Evolutionary conservation across 2,113 vertebrate species (phyloP), one percentile per base, ranked within the genome.

Genomic region (Corythaixoides concolor): DNA sequence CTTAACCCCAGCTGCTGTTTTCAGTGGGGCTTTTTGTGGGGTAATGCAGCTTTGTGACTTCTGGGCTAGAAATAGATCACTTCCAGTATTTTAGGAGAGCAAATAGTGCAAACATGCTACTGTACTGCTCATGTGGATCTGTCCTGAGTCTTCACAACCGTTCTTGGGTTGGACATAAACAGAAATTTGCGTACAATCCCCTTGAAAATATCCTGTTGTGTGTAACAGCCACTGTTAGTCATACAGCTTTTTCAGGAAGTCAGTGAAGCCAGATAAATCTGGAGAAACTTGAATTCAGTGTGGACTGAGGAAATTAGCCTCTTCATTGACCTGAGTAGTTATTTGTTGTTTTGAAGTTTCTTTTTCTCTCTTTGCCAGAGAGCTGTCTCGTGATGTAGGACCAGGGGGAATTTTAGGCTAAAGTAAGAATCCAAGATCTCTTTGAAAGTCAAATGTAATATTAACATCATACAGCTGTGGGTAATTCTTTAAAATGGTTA

Each of bases 401-500:
- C 37, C 8, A 41, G 13, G 59, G 76, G 66, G 15, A 79, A 76
- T 93, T 88, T 88, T 88, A 88, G 45, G 22, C 84, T 93, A 82
- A 95, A 94, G 82, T 90, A 88, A 92, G 69, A 93, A 92, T 56
- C 68, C 35, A 72, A 66, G 64, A 49, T 68, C 9, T 84, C 52
- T 86, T 90, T 93, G 73, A 82, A 92, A 89, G 32, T 72, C 84
- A 89, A 33, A 76, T 75, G 23, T 79, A 80, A 35, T 84, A 62
- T 45, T 73, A 93, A 24, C n/a, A 58, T 78, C 60, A 73, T 47
- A 37, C 8, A 87, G 27, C 41, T 87, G 20, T 64, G 60, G 72
- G 12, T 95, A 91, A 73, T 79, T 91, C 58, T 92, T 91, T 85
- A 53, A 82, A 94, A 92, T 60, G 26, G 32, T 68, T 78, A 75